Percentiles rank a stretch among this genome's conserved stretches.
Evolutionary conservation across 2,888 invertebrate species (phyloP).

Genomic region (Amitus sp.): DNA sequence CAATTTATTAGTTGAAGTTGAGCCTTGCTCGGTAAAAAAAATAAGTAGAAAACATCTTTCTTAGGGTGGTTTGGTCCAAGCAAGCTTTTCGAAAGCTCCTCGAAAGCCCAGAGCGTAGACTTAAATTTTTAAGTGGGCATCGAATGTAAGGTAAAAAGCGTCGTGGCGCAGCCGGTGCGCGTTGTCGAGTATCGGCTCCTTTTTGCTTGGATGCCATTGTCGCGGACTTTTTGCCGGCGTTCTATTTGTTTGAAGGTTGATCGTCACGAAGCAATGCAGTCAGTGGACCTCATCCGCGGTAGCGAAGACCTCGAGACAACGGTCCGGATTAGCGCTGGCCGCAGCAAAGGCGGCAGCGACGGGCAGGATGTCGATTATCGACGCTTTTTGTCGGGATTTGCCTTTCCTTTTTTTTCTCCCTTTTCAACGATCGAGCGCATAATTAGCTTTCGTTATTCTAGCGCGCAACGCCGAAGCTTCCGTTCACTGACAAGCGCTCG

Average conservation of each 20-base stretch:
- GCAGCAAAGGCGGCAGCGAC: constrained; percentile 35
- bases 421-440: constrained; percentile 53
- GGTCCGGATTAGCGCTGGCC: constrained; percentile 30
- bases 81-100: too few relatives aligned
- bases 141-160: too few relatives aligned
- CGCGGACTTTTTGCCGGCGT: constrained; percentile 24
- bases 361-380: constrained; percentile 63
- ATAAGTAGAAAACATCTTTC: too few relatives aligned
- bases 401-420: constrained; percentile 40
- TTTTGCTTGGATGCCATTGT: constrained; percentile 29
- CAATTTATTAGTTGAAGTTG: too few relatives aligned
- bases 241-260: constrained; percentile 43
- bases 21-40: too few relatives aligned
- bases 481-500: constrained; percentile 47
- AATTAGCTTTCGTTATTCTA: constrained; percentile 63
- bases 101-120: too few relatives aligned
- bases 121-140: too few relatives aligned
- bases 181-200: too few relatives aligned
- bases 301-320: constrained; percentile 18
- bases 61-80: too few relatives aligned
- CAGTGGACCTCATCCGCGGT: constrained; percentile 36
- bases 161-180: too few relatives aligned
- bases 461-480: constrained; percentile 55
- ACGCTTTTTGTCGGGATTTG: constrained; percentile 57
- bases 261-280: constrained; percentile 26